Evolutionary conservation across 2,888 invertebrate species (phyloP), one percentile per base, ranked within the genome.

Genomic region (Thera britannica): DNA sequence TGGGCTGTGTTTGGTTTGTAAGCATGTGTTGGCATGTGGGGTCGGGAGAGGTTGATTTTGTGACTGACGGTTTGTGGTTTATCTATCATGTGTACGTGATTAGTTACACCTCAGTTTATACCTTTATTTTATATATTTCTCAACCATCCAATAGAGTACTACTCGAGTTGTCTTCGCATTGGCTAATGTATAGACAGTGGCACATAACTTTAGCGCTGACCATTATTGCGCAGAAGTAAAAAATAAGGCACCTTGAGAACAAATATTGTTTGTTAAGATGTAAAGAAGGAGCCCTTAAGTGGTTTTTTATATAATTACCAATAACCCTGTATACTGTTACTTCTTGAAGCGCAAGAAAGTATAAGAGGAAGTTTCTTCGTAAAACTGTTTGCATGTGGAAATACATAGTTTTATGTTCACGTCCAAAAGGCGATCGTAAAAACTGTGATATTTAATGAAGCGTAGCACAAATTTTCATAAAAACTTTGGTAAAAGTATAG

Each of bases 371-470:
- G 44, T 64, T 64, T 58, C 36, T 60, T 65, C 65, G 41, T 65
- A 56, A 65, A 59, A 59, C 35, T 56, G 48, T 59, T 58, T 41
- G 11, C 23, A 23, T 12, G 12, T 5, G 55, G 56, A 60, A 65
- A 65, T 52, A 58, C 23, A 23, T 23, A 23, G 58, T 64, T 58
- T 57, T 57, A 52, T 41, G 38, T 51, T 36, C 35, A 35, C 12
- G 51, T 51, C 35, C 44, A 46, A 63, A 58, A 64, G 23, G 35
- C 52, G 63, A 58, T 58, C 58, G 58, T 58, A 64, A 64, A 64
- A 55, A 55, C 34, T 58, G 35, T 51, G 51, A 58, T 46, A 54
- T 64, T 64, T 34, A 64, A 64, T 64, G 64, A 54, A 64, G 46
- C 23, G 41, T 44, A 63, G 51, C 23, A 52, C 51, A 23, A 51